Evolutionary conservation across 2,797 vertebrate genomes (phyloP).

Genomic region (Dendrocincla fuliginosa): DNA sequence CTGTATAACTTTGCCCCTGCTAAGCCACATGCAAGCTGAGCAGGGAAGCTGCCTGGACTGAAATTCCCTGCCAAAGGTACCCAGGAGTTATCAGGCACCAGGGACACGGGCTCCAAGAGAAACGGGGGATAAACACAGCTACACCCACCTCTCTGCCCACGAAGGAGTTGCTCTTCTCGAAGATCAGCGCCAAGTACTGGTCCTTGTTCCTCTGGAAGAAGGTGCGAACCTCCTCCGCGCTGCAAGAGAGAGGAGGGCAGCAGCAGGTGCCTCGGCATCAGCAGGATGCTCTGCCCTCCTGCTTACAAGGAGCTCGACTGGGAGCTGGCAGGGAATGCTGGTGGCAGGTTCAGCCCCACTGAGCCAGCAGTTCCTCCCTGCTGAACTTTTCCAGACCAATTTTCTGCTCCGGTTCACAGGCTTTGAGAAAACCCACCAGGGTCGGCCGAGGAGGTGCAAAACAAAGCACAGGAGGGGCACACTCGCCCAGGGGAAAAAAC

Average conservation of each 20-base stretch:
- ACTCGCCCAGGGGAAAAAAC: accelerated
- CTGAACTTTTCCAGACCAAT: neutral
- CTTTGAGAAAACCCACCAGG: neutral
- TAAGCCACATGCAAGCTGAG: neutral
- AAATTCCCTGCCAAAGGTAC: neutral
- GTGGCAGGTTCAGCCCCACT: neutral
- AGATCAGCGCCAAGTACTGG: constrained; percentile 86
- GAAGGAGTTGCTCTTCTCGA: constrained; percentile 83
- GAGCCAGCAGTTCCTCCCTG: neutral
- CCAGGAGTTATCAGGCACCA: neutral
- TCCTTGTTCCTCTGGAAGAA: constrained; percentile 85
- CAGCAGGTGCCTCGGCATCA: neutral
- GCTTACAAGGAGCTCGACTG: accelerated
- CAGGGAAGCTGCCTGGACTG: neutral
- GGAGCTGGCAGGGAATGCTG: neutral
- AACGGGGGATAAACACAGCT: neutral
- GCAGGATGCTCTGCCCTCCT: neutral
- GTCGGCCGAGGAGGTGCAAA: neutral
- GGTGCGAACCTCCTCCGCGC: constrained; percentile 80
- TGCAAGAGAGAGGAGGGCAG: constrained; percentile 63
- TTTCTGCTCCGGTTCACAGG: neutral
- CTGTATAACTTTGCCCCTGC: neutral
- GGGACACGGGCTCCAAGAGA: neutral
- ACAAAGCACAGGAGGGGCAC: neutral
- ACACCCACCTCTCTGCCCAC: constrained; percentile 89